Evolutionary conservation across 2,888 invertebrate species (phyloP).

Genomic region (Chloroclysta siterata): DNA sequence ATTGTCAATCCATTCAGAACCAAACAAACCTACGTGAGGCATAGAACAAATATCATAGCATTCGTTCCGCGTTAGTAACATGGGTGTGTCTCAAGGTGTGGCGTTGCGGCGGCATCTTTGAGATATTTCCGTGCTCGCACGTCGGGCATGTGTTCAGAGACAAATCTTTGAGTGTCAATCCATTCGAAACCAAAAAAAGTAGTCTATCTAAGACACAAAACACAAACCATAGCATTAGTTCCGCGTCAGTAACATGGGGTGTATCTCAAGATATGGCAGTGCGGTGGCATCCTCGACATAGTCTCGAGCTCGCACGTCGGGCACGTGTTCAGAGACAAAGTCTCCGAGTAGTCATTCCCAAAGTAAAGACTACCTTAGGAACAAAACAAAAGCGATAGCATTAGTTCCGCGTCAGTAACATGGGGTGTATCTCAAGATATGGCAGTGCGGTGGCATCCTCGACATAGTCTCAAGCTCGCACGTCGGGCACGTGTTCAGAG

Average conservation of each 20-base stretch:
- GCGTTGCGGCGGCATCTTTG: constrained; percentile 98
- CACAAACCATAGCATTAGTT: too few species aligned
- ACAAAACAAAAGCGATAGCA: too few species aligned
- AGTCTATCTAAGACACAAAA: too few species aligned
- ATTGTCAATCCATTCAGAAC: too few species aligned
- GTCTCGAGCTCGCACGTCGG: constrained; percentile 98
- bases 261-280: constrained; percentile 93
- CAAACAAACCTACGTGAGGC: too few species aligned
- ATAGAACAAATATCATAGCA: too few species aligned
- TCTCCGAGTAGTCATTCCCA: constrained; percentile 85
- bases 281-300: constrained; percentile 97
- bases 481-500: constrained; percentile 96
- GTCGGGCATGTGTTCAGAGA: constrained; percentile 99
- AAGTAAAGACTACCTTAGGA: too few species aligned
- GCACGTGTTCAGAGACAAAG: constrained; percentile 98
- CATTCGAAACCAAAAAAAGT: too few species aligned
- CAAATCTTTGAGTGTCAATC: constrained; percentile 89
- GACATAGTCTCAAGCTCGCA: constrained; percentile 86
- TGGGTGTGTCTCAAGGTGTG: constrained; percentile 87
- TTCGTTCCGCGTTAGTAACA: constrained; percentile 4
- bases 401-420: constrained; percentile 1
- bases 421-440: constrained; percentile 85
- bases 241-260: constrained; percentile 2
- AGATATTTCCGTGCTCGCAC: constrained; percentile 97
- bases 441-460: constrained; percentile 98